These are phyloP conservation scores for Scylla paramamosain DNA, from an alignment of 1,140 invertebrate genomes.

Conservation along the genomic window DNA sequence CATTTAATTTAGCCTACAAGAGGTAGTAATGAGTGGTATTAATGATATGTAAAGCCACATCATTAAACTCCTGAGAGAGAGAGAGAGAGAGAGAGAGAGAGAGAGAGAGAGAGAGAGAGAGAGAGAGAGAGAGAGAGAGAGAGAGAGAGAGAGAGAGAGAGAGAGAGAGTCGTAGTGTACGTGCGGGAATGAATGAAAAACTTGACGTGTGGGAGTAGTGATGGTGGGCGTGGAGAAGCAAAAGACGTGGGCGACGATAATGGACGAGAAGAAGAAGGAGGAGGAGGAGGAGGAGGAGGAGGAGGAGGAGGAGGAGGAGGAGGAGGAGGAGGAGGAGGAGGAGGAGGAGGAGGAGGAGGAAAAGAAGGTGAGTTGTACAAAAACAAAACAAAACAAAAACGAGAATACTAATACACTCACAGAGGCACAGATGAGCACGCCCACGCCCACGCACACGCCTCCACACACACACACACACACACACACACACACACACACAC, in stretches of 20 bases:
- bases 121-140: background rate
- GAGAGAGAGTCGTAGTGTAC: background rate
- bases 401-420: no score
- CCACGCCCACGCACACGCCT: background rate
- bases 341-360: constrained; percentile 36
- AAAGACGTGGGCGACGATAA: background rate
- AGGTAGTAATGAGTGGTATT: no score
- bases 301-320: constrained; percentile 23
- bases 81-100: background rate
- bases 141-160: background rate
- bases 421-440: background rate
- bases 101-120: constrained; percentile 3
- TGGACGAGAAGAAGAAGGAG: background rate
- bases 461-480: constrained; percentile 17
- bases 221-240: background rate
- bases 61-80: background rate
- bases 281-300: background rate
- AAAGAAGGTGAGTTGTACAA: no score
- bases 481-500: no score
- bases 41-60: no score
- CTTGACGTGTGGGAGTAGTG: background rate
- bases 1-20: no score
- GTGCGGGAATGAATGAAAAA: background rate
- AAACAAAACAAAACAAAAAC: no score
- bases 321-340: constrained; percentile 24